Base-by-base conservation (phyloP, 2,888 invertebrate species). In the Drosophila lutescens region DNA sequence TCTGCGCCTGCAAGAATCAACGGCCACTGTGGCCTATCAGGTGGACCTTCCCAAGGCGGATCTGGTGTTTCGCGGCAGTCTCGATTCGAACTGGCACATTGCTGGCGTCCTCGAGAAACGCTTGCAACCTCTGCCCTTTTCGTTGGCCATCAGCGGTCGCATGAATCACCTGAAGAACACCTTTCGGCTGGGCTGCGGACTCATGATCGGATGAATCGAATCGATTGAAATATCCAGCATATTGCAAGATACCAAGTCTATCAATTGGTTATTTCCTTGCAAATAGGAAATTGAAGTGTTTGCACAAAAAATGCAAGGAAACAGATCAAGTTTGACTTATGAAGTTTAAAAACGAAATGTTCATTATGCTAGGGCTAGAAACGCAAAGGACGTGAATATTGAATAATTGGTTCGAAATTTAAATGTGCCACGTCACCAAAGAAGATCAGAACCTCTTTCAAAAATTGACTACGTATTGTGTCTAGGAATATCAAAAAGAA, bases 1-100 rank as follows among this genome's bases (percentile, higher is more conserved):
- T 90, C 94, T 97, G 88, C 94, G 97, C 86, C 95, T 97, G 91
- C 97, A 97, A 92, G 98, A 99, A 92, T 96, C 98, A 1, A 95
- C 96, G 5, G 97, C 97, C 59, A 96, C 98, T 4, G 94, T 99
- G 80, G 99, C 97, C 10, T 99, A 99, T 93, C 98, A 98, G 93
- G 95, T 97, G 76, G 98, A 98, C 92, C 94, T 99, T 91, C 98
- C 98, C 44, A 98, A 98, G 92, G 98, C 98, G 57, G 98, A 98
- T 92, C 94, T 98, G 85, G 94, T 96, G 51, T 98, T 99, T 92
- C 96, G 96, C 95, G 99, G 98, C 86, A 97, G 97, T 93, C 93
- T 97, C 55, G 98, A 98, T 92, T 96, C 97, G 41, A 97, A 97
- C 91, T 98, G 97, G 97, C 96, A 96, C 76, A 96, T 99, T 8